Evolutionary conservation across 2,888 invertebrate genomes (phyloP), one percentile per base, ranked within the genome.

Genomic region (Ophraella communa): DNA sequence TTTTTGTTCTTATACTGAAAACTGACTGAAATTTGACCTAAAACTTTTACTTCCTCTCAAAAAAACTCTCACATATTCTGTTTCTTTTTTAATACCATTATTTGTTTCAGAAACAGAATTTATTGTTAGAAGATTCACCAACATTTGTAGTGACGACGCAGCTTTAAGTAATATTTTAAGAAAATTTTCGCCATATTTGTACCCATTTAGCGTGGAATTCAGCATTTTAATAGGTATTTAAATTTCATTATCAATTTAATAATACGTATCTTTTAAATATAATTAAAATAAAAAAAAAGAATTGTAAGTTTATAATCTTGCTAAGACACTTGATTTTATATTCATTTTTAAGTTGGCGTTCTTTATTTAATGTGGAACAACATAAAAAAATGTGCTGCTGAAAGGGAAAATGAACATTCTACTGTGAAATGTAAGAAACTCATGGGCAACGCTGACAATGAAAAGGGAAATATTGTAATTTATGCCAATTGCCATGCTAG

Each of bases 191-290:
- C 91, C 92, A 0, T 93, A 92, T 77, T 82, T 93, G 14, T 93
- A 91, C 75, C 93, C 93, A 0, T 93, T 93, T 79, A 91, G 89
- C 68, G 90, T 93, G 24, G 91, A 93, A 80, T 93, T 90, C 81
- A 91, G 90, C 80, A 90, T 93, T 75, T 86, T 93, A 64, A 89
- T 91, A 60, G 89, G 90, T 89, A 82, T 81, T 81, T 53, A 33
- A 2, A 18, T 55, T 54, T 8, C 5, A n/a, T 23, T 18, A 2
- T 8, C 33, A 17, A 8, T 8, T 27, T 21, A 23, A 35, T 21
- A n/a, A 11, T 8, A 18, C n/a, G 8, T 33, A 1, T 33, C 3
- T 33, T 33, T 2, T n/a, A n/a, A n/a, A n/a, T n/a, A n/a, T n/a
- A n/a, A n/a, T n/a, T n/a, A n/a, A n/a, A n/a, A n/a, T n/a, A n/a